Evolutionary conservation across 2,888 invertebrate genomes (phyloP), one percentile per base, ranked within the genome.

Genomic region (Coenonympha glycerion): DNA sequence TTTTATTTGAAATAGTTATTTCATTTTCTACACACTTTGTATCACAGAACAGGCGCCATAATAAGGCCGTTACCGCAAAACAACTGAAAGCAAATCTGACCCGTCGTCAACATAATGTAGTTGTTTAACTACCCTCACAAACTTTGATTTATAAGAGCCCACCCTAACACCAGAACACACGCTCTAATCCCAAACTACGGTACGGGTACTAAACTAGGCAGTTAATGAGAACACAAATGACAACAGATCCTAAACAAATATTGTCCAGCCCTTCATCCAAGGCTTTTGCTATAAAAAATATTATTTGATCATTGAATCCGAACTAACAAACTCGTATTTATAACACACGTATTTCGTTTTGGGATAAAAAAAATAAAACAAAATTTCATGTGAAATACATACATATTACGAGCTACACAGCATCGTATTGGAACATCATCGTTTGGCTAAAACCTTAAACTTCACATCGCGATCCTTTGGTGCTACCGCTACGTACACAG

Each of bases 181-280:
- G 36, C 11, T 13, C 37, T 42, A 33, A 47, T 36, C 44, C 49
- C 41, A 46, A 61, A 62, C 54, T 57, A 56, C 26, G 24, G 2
- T 57, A 56, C 26, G 24, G 2, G 24, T 39, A 39, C 8, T 41
- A 30, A 41, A 41, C 18, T 28, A n/a, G 31, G 42, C 40, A 47
- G 13, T 47, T 50, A 54, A 54, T 47, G 42, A 42, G 50, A 50
- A 52, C 53, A 56, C 50, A 61, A 60, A 54, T 61, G 47, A 39
- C 39, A 39, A 9, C 22, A 24, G 24, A 34, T 40, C 50, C 53
- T 50, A 54, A 66, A 56, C 57, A 64, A 66, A 61, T 53, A 54
- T 58, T 55, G 52, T 48, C 39, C 18, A 31, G 22, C 34, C 50
- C 42, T 31, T 41, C 40, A 50, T 50, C 42, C 51, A 45, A 47